Evolutionary conservation across 2,797 vertebrate species (phyloP), one percentile per base, ranked within the genome.

Genomic region (Danio jaintianensis): DNA sequence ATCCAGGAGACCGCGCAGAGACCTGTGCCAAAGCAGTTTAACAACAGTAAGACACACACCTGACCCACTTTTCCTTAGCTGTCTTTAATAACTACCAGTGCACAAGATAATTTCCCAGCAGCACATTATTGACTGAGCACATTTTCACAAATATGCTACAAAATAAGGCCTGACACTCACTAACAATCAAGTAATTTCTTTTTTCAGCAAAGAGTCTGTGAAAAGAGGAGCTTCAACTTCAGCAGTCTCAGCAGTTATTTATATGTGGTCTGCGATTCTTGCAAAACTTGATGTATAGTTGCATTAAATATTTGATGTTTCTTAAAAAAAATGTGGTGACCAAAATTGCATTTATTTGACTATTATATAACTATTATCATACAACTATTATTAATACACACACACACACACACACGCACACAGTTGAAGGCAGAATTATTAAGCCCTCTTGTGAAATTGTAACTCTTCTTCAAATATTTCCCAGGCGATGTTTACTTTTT

Each of bases 1-100:
- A 0, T 99, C 98, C 71, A 99, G 91, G 81, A 99, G 94, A 81
- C 93, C 95, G 71, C 98, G 93, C 66, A 99, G 94, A 4, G 98
- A 99, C 86, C 98, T 99, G 91, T 15, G 42, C 85, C 63, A 76
- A 72, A 56, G 50, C 29, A 72, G 40, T 55, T 56, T 43, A 72
- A 40, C 45, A 80, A 22, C 67, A 71, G 22, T 82, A 77, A 85
- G 82, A 62, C 29, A 63, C 58, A 69, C 45, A 72, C 56, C 55
- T 69, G 48, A 81, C 1, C 10, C 16, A 64, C 43, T 71, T 79
- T 79, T 43, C 12, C 20, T 48, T 59, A 47, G 53, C 42, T 7
- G 9, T 59, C n/a, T 79, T 79, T 55, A 78, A 70, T 69, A 22
- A 59, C 43, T 68, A 59, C 53, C 36, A 53, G 56, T 29, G 36